Percentiles rank a stretch among this genome's conserved stretches.
phyloP scores from a whole-genome alignment of 2,113 vertebrate genomes.

The Sporophila hypoxantha region DNA sequence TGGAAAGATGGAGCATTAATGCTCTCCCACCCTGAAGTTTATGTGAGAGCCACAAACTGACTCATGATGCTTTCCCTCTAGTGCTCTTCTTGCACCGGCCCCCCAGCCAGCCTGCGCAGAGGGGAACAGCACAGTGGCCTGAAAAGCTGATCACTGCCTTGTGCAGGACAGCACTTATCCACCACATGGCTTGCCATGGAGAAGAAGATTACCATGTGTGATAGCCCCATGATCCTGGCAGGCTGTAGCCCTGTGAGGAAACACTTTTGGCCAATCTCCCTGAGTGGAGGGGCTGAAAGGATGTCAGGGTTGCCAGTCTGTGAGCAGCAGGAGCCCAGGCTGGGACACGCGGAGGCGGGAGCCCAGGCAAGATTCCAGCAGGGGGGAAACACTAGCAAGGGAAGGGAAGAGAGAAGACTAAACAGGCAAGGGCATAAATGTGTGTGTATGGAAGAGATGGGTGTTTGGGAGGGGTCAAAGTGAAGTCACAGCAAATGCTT shows the following conservation, averaged over 20 bases:
- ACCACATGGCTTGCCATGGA: fast-evolving
- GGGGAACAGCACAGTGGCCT: background rate
- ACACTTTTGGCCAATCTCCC: background rate
- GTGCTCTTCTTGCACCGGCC: fast-evolving
- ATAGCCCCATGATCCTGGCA: background rate
- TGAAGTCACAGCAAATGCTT: background rate
- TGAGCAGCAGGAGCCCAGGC: background rate
- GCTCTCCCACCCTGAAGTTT: background rate
- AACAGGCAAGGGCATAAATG: background rate
- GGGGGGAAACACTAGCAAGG: background rate
- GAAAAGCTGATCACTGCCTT: background rate
- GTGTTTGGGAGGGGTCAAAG: background rate
- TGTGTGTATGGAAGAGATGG: background rate
- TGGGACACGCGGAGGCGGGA: background rate
- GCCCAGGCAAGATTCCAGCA: constrained; percentile 7
- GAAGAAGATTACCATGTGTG: background rate
- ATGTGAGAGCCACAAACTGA: background rate
- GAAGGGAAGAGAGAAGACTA: background rate
- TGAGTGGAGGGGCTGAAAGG: background rate
- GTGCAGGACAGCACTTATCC: background rate
- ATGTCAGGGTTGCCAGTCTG: background rate
- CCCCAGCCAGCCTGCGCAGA: background rate
- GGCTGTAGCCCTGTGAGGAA: background rate
- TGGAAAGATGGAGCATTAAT: background rate
- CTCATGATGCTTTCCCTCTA: background rate